phyloP scores from a whole-genome alignment of 92 coral and sea anemone genomes.

The Phenganax subtilis region DNA sequence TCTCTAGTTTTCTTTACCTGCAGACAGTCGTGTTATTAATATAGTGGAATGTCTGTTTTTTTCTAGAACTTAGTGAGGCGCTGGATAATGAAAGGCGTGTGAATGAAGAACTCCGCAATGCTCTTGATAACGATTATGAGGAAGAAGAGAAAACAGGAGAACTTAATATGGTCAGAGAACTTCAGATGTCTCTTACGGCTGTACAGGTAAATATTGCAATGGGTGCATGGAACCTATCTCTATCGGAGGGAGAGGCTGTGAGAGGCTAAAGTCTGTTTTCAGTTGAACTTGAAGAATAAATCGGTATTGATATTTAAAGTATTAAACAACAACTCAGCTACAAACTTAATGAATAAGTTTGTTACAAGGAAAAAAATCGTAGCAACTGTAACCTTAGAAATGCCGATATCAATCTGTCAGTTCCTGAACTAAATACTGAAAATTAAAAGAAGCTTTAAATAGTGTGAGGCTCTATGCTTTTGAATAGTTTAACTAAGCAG shows the following conservation, averaged over 20 bases:
- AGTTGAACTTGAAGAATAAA: not conserved
- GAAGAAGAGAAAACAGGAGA: constrained; percentile 52
- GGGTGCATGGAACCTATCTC: not conserved
- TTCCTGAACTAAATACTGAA: too few species aligned
- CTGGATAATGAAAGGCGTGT: constrained; percentile 65
- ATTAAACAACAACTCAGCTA: too few species aligned
- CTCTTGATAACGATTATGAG: constrained; percentile 79
- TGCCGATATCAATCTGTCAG: too few species aligned
- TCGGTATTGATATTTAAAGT: too few species aligned
- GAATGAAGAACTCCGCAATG: constrained; percentile 66
- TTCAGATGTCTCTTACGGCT: constrained; percentile 77
- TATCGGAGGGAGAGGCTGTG: not conserved
- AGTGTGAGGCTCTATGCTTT: too few species aligned
- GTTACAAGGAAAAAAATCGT: too few species aligned
- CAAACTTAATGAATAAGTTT: too few species aligned
- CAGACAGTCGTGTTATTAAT: too few species aligned
- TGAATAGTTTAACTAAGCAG: too few species aligned
- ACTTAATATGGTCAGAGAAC: constrained; percentile 67
- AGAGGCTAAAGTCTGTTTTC: not conserved
- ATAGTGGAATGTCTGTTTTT: not conserved
- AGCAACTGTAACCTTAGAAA: too few species aligned
- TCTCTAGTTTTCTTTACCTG: too few species aligned
- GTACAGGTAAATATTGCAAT: constrained; percentile 63
- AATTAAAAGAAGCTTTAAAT: too few species aligned
- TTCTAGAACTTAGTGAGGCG: constrained; percentile 76